Conservation (phyloP, 2,797 vertebrate genomes). For the Rhabdomys pumilio region DNA sequence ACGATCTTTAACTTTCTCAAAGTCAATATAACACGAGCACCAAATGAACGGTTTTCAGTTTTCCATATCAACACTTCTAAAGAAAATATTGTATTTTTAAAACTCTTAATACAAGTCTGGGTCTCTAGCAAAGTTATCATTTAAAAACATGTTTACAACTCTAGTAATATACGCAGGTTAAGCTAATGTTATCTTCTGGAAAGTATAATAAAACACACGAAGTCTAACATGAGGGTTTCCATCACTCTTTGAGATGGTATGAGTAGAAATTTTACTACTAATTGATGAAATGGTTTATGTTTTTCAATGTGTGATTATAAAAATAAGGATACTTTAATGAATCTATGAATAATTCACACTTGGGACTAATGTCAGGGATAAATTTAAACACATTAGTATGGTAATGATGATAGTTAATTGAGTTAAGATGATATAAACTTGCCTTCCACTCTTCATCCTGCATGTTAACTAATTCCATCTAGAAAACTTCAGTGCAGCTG, state of each 20-base stretch:
- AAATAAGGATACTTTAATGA: slow-evolving; percentile 59
- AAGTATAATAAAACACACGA: background rate
- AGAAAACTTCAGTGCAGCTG: slow-evolving; percentile 4
- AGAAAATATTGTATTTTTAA: background rate
- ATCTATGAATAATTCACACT: slow-evolving; percentile 9
- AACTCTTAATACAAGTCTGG: background rate
- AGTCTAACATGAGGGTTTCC: background rate
- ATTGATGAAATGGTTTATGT: slow-evolving; percentile 46
- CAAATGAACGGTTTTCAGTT: background rate
- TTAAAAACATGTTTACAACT: background rate
- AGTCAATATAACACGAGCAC: background rate
- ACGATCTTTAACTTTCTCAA: background rate
- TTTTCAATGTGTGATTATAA: slow-evolving; percentile 60
- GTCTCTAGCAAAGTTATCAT: background rate
- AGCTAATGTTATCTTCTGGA: background rate
- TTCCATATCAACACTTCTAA: background rate
- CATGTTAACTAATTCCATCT: slow-evolving; percentile 38
- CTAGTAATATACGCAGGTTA: background rate
- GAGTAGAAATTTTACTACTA: slow-evolving; percentile 53
- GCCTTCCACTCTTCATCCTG: background rate
- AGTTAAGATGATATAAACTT: slow-evolving; percentile 3
- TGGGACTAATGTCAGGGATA: slow-evolving; percentile 38
- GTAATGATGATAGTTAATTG: slow-evolving; percentile 2
- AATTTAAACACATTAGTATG: slow-evolving; percentile 36
- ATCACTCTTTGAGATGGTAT: slow-evolving; percentile 21